Percentiles rank a stretch among this genome's conserved stretches.
These are phyloP conservation scores for Cyclophora punctaria DNA, from an alignment of 2,888 invertebrate species.

Conservation along the genomic window DNA sequence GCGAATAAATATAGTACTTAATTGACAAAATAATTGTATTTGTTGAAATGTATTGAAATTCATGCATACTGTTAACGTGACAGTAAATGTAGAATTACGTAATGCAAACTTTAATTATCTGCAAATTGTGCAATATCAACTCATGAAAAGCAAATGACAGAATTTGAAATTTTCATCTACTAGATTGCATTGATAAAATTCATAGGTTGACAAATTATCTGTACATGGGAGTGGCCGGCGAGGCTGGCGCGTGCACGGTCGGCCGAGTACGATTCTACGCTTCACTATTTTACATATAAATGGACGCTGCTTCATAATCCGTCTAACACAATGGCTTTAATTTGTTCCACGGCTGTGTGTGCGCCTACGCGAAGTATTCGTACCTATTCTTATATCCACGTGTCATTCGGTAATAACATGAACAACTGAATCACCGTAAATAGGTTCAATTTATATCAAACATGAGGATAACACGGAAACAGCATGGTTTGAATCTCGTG, in stretches of 20 bases:
- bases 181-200: conserved; percentile 15
- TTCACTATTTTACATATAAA: conserved; percentile 74
- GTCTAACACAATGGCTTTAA: conserved; percentile 70
- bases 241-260: conserved; percentile 39
- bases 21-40: too few species aligned
- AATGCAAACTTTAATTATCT: too few species aligned
- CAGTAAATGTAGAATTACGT: too few species aligned
- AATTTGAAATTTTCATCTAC: conserved; percentile 5
- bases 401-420: conserved; percentile 36
- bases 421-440: conserved; percentile 7
- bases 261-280: conserved; percentile 54
- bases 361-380: conserved; percentile 41
- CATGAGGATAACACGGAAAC: conserved; percentile 11
- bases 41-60: too few species aligned
- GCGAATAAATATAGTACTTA: too few species aligned
- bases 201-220: conserved; percentile 38
- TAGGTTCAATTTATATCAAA: conserved; percentile 17
- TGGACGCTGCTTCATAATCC: conserved; percentile 67
- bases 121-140: too few species aligned
- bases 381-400: too few species aligned
- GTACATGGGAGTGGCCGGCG: conserved; percentile 22
- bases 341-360: conserved; percentile 57
- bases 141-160: too few species aligned
- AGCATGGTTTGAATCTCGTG: conserved; percentile 30
- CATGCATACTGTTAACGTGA: too few species aligned